Percentiles rank a stretch among this genome's conserved stretches.
Conservation (phyloP, 2,888 invertebrate species). For the Bombyx huttoni region DNA sequence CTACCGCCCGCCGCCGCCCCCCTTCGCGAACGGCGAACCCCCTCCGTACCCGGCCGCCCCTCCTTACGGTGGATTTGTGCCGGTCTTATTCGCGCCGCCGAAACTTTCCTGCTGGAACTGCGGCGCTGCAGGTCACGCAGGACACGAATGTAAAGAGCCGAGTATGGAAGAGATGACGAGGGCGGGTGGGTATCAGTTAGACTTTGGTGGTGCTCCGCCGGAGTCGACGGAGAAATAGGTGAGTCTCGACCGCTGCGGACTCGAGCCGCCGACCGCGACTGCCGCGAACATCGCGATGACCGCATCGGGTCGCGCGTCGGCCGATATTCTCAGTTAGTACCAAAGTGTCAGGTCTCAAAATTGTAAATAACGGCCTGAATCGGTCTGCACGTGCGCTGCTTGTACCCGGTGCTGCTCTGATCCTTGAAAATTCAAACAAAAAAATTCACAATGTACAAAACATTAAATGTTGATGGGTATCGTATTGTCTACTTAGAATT, state of each 20-base stretch:
- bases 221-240: slow-evolving; percentile 53
- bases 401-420: slow-evolving; percentile 10
- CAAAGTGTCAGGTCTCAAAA: slow-evolving; percentile 26
- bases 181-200: slow-evolving; percentile 78
- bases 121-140: slow-evolving; percentile 86
- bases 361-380: slow-evolving; percentile 1
- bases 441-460: neutral
- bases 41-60: slow-evolving; percentile 56
- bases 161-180: slow-evolving; percentile 94
- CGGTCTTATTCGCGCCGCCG: slow-evolving; percentile 71
- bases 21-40: slow-evolving; percentile 62
- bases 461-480: neutral
- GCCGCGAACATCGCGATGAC: slow-evolving; percentile 4
- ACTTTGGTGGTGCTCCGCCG: slow-evolving; percentile 71
- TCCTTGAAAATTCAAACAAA: slow-evolving; percentile 9
- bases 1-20: slow-evolving; percentile 53
- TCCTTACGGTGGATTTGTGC: slow-evolving; percentile 58
- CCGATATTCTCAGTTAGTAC: slow-evolving; percentile 12
- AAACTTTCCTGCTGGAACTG: slow-evolving; percentile 93
- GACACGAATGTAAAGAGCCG: slow-evolving; percentile 89
- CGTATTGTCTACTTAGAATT: slow-evolving; percentile 9
- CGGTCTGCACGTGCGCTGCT: slow-evolving; percentile 4
- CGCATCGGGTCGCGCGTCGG: neutral
- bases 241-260: slow-evolving; percentile 9
- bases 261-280: slow-evolving; percentile 5